Evolutionary conservation across 2,113 vertebrate genomes (phyloP), one percentile per base, ranked within the genome.

Genomic region (Propithecus coquereli): DNA sequence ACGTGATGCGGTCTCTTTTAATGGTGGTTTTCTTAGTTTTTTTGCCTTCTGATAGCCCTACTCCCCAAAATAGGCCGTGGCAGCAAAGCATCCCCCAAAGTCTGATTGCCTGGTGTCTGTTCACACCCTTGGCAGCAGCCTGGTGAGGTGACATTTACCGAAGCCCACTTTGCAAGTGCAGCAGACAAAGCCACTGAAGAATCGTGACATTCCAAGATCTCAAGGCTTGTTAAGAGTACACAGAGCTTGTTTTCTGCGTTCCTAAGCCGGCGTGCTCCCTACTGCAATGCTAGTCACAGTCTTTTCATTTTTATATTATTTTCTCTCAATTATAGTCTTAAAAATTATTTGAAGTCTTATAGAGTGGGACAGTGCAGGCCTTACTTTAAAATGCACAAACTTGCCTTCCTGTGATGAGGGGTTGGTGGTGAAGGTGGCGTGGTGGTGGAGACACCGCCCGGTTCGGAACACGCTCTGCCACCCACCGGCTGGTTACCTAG

Each of bases 401-500:
- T 80, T 70, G 4, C 40, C 73, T 65, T 32, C 11, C 0, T 32
- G n/a, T 61, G 10, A 23, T 0, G 2, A 1, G 47, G 32, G 66
- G 16, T 16, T 43, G 1, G 12, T 6, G 0, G 16, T 3, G 14
- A 16, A 14, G 17, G 84, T 9, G 18, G 12, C 5, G 1, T 8
- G 32, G 50, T 12, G 32, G 27, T 73, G 32, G 45, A 23, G 77
- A 59, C 1, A 0, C 32, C 25, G 14, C 63, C 2, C 2, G 1
- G 27, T 40, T 12, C 22, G 34, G n/a, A 79, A 50, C 25, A 2
- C 22, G 37, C 12, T 47, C 11, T 22, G 18, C 52, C 6, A 10
- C 6, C 1, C 0, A 1, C 6, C 4, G 3, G 83, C 6, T 0
- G 82, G 32, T 83, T 50, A 1, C 34, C n/a, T 65, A 1, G 22